Base-by-base conservation (phyloP, 2,888 invertebrate genomes). In the Venustoraphidia nigricollis region DNA sequence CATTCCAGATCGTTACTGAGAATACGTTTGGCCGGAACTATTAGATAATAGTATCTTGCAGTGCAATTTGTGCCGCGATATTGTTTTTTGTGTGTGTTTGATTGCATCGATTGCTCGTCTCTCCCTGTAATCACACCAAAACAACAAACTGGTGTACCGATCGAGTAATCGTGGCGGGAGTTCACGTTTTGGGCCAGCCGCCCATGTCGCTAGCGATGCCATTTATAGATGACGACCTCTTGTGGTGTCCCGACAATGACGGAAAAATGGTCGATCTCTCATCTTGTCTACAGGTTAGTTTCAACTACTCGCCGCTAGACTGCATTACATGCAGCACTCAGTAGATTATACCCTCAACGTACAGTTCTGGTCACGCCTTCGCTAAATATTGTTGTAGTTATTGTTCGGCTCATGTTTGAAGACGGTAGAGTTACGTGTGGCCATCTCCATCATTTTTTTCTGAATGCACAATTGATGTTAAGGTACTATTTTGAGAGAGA, bases 241-340 rank as follows among this genome's bases (percentile, higher is more conserved):
- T 86, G 67, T 92, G 92, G 92, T 87, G 90, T 76, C 88, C 89
- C 64, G 91, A 91, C 76, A 90, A 89, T 73, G 91, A 91, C 73
- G 89, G 89, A 68, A 90, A 89, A 70, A 89, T 91, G 82, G 89
- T 90, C 63, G 91, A 91, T 67, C 77, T 91, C 65, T 83, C 88
- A 59, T 83, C 83, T 68, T 90, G 90, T 72, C 78, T 91, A 63
- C 85, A 86, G 79, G 90, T 88, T 65, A 66, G 65, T 63, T 52
- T 45, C 39, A 9, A 10, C 40, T 27, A 27, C 6, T 27, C 27
- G 27, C 27, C 27, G 27, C 27, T 27, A 27, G 27, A 27, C 6
- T 6, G 6, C 6, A 27, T 6, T 27, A 27, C 27, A 6, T 27
- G 27, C 27, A 27, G 6, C 6, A 27, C 17, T 17, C 17, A 17